Percentiles rank a stretch among this genome's conserved stretches.
These are phyloP conservation scores for Threskiornis aethiopicus DNA, from an alignment of 2,797 vertebrate genomes.

Conservation along the genomic window DNA sequence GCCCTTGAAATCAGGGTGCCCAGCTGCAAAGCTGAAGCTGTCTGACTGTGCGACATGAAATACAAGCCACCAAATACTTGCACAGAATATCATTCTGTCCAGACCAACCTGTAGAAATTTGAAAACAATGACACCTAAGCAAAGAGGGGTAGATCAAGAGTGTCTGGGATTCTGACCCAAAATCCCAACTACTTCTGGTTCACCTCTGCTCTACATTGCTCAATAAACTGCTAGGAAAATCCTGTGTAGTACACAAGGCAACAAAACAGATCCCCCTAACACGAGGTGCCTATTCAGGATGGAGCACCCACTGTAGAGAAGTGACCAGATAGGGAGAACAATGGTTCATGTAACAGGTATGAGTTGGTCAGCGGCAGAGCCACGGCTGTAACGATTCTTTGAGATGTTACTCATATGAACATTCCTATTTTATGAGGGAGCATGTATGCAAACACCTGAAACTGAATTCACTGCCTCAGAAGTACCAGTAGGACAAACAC, in stretches of 20 bases:
- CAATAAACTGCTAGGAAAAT: background rate
- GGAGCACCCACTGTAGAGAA: background rate
- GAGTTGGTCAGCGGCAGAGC: background rate
- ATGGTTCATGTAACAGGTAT: background rate
- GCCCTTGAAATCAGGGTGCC: background rate
- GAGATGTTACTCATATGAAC: background rate
- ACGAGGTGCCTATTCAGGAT: background rate
- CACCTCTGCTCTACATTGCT: background rate
- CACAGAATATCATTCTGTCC: background rate
- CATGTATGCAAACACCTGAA: background rate
- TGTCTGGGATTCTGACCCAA: background rate
- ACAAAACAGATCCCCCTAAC: background rate
- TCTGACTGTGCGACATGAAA: background rate
- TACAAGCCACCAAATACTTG: background rate
- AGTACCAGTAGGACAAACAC: background rate
- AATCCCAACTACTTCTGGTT: background rate
- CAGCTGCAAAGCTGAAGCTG: background rate
- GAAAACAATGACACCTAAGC: background rate
- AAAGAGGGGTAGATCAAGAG: background rate
- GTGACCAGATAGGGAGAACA: background rate
- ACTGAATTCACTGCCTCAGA: background rate
- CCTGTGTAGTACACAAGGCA: background rate
- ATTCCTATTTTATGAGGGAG: background rate
- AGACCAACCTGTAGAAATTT: background rate
- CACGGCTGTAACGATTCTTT: background rate